Conservation (phyloP, 2,113 vertebrate genomes). For the Cryptotis parvus region DNA sequence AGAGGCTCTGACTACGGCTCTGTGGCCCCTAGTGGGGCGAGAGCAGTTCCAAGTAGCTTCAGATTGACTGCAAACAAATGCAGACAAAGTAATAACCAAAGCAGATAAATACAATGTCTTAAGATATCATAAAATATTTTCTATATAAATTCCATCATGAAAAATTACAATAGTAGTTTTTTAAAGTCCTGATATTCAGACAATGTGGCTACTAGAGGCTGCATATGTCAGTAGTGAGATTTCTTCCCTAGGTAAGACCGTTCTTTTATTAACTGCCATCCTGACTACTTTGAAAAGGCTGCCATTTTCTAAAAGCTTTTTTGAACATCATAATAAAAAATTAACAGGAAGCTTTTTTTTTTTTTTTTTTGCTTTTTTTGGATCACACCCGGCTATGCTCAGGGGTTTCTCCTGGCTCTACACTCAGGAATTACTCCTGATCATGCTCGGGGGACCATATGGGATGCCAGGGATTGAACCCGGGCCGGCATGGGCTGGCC, state of each 20-base stretch:
- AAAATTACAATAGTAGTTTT: background rate
- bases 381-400: too few relatives aligned
- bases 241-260: background rate
- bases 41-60: background rate
- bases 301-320: background rate
- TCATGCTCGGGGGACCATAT: too few relatives aligned
- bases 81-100: conserved; percentile 22
- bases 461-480: too few relatives aligned
- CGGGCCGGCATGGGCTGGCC: too few relatives aligned
- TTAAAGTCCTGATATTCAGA: background rate
- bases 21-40: conserved; percentile 78
- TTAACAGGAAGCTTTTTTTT: background rate
- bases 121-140: background rate
- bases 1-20: background rate
- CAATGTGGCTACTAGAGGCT: background rate
- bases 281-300: background rate
- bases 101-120: background rate
- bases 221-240: background rate
- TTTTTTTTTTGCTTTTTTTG: too few relatives aligned
- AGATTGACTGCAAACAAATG: conserved; percentile 31
- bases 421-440: too few relatives aligned
- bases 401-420: too few relatives aligned
- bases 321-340: background rate
- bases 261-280: background rate
- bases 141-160: background rate